Conservation (phyloP, 2,888 invertebrate species). For the Agonopterix subpropinquella region DNA sequence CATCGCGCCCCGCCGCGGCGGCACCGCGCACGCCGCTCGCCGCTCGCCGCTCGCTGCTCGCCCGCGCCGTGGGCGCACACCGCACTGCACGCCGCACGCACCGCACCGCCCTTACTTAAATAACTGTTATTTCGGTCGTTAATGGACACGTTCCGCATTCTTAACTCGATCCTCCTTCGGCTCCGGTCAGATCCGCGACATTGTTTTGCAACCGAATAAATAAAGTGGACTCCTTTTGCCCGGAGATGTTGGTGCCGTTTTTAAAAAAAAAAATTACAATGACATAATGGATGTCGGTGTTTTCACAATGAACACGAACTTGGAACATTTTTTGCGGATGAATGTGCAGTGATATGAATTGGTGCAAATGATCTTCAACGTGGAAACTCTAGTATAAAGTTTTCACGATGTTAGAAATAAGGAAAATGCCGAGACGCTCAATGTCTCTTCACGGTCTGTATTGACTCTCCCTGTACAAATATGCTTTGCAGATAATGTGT, state of each 20-base stretch:
- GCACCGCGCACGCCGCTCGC: constrained; percentile 62
- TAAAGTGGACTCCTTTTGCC: constrained; percentile 36
- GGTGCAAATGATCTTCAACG: constrained; percentile 44
- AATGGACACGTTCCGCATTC: constrained; percentile 71
- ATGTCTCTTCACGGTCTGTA: constrained; percentile 63
- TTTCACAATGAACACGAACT: constrained; percentile 52
- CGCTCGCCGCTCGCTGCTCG: constrained; percentile 37
- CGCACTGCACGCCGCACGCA: constrained; percentile 19
- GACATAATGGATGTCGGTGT: constrained; percentile 53
- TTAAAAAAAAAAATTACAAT: constrained; percentile 21
- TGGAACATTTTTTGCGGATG: constrained; percentile 53
- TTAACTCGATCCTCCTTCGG: constrained; percentile 47
- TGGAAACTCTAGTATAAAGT: constrained; percentile 34
- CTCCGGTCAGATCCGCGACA: constrained; percentile 29
- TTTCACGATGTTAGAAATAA: constrained; percentile 60
- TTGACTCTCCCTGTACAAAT: too few relatives aligned
- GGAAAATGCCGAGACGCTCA: constrained; percentile 61
- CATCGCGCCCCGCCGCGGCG: constrained; percentile 74
- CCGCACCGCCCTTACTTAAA: constrained; percentile 63
- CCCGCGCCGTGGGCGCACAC: constrained; percentile 42
- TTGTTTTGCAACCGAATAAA: constrained; percentile 32
- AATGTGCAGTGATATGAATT: constrained; percentile 63
- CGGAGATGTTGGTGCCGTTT: constrained; percentile 36
- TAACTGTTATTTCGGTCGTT: constrained; percentile 71
- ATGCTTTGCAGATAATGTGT: too few relatives aligned